Conservation (phyloP, 1,140 invertebrate species). For the Steinernema khuongi region DNA sequence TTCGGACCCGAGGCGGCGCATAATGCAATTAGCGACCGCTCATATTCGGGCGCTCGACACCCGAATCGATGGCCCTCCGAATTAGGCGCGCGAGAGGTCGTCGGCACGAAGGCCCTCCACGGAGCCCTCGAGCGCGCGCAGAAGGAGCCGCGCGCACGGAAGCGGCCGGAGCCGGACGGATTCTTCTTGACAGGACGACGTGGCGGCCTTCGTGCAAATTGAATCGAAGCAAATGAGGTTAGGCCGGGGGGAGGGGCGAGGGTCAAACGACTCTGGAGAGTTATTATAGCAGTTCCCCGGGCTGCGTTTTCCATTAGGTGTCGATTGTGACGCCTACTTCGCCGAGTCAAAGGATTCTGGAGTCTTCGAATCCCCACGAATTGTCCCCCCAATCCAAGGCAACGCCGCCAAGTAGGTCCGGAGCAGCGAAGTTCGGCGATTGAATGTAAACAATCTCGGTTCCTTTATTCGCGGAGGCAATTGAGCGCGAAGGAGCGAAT, state of each 20-base stretch:
- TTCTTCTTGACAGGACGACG: too few species aligned
- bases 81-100: background rate
- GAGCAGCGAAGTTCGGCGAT: background rate
- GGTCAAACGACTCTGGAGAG: too few species aligned
- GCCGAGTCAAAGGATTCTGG: background rate
- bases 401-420: too few species aligned
- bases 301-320: too few species aligned
- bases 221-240: slow-evolving; percentile 10
- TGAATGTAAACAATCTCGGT: slow-evolving; percentile 16
- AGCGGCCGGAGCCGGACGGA: too few species aligned
- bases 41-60: slow-evolving; percentile 3
- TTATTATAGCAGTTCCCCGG: too few species aligned
- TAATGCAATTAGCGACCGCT: slow-evolving; percentile 2
- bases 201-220: background rate
- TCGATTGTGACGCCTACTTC: background rate
- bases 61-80: slow-evolving; percentile 7
- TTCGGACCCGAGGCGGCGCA: too few species aligned
- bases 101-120: too few species aligned
- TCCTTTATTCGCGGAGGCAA: background rate
- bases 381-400: too few species aligned
- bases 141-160: background rate
- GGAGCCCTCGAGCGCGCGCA: too few species aligned
- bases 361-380: too few species aligned
- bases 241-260: too few species aligned
- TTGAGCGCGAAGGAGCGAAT: background rate